Evolutionary conservation across 1,140 invertebrate genomes (phyloP), one percentile per base, ranked within the genome.

Genomic region (Bacillus rossius): DNA sequence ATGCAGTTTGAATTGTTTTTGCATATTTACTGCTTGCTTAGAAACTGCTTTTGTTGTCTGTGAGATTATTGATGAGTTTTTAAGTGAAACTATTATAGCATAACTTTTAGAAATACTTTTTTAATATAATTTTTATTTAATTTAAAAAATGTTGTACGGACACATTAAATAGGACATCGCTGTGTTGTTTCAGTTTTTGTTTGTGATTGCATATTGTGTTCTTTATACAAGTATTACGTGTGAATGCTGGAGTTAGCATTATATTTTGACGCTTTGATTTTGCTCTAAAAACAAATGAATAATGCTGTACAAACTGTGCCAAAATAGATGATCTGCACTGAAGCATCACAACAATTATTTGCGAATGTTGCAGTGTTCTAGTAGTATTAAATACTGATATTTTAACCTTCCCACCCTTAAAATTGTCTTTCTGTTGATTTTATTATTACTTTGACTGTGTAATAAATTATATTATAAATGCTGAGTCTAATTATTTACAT

Each of bases 1-100:
- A 34, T 4, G 29, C 29, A 7, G 29, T 34, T 34, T 34, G 29
- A 4, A 4, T 34, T 34, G 5, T 34, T 34, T 4, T 34, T 7
- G 5, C 4, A 34, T 57, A 29, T 45, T 29, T 56, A 8, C 52
- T 55, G 56, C 47, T 48, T 57, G 56, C 56, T 57, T 57, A 42
- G 50, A 49, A 49, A 34, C 56, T 57, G 56, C 56, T 57, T 57
- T 57, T 57, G 56, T 57, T 57, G 56, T 57, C 55, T 49, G 37
- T 42, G 56, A 57, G 56, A 57, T 49, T 41, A 48, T 29, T 23
- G 25, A 34, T 34, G 29, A 34, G 29, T 34, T 34, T 34, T 34
- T 25, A 55, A 17, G 43, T 55, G 40, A 43, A 40, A 22, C 20
- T 23, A n/a, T 29, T 22, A 40, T 55, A 55, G 53, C 17, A 25